Percentiles rank a stretch among this genome's conserved stretches.
phyloP scores from a whole-genome alignment of 2,113 vertebrate species.

The Pygoscelis antarcticus region DNA sequence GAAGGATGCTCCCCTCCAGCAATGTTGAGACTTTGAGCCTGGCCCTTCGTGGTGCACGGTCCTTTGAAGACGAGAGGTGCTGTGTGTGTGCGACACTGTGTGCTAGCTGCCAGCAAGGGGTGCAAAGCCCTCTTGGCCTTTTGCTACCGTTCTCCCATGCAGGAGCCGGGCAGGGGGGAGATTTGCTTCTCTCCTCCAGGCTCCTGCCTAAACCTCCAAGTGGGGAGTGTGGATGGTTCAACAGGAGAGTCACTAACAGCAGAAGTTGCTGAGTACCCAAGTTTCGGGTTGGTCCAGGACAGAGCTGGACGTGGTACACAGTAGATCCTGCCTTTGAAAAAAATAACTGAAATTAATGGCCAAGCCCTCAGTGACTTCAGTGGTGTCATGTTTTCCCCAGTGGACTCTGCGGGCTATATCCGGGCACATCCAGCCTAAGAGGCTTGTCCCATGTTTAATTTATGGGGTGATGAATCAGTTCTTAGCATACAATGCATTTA shows the following conservation, averaged over 20 bases:
- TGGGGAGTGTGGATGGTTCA: neutral
- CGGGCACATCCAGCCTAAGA: slow-evolving; percentile 13
- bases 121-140: neutral
- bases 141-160: neutral
- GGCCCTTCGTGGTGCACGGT: accelerated
- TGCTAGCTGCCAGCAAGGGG: neutral
- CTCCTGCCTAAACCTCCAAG: neutral
- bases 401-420: neutral
- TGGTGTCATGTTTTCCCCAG: neutral
- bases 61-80: neutral
- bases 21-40: neutral
- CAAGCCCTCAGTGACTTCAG: neutral
- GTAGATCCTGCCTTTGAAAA: neutral
- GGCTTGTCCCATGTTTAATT: slow-evolving; percentile 56
- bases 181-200: neutral
- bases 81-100: neutral
- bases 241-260: neutral
- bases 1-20: neutral
- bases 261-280: neutral
- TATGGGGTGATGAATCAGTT: slow-evolving; percentile 54
- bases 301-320: neutral
- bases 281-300: neutral
- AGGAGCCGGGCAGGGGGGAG: neutral
- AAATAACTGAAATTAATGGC: neutral
- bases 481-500: slow-evolving; percentile 66